Conservation (phyloP, 2,797 vertebrate species). For the Lepus townsendii region DNA sequence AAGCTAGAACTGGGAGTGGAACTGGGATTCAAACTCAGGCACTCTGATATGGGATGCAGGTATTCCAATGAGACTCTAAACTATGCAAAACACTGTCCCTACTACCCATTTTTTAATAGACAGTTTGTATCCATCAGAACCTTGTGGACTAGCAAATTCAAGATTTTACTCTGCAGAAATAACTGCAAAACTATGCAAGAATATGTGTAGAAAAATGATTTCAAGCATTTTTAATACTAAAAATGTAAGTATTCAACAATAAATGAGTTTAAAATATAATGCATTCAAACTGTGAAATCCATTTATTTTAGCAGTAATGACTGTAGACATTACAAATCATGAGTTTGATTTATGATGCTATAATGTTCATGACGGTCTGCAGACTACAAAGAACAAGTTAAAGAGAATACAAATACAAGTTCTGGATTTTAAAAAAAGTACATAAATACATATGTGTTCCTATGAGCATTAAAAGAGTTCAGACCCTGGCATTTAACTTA, state of each 20-base stretch:
- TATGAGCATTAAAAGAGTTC: not conserved
- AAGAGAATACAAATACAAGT: constrained; percentile 41
- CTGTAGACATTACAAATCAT: not conserved
- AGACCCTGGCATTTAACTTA: too few relatives aligned
- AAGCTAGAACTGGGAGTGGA: too few relatives aligned
- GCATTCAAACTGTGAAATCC: not conserved
- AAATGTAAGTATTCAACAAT: not conserved
- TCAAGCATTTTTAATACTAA: not conserved
- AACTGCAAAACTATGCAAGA: not conserved
- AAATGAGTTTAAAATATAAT: constrained; percentile 5
- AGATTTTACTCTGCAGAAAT: not conserved
- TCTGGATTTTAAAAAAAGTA: not conserved
- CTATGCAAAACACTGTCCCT: too few relatives aligned
- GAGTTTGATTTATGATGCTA: not conserved
- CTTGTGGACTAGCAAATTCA: not conserved
- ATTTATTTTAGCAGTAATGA: too few relatives aligned
- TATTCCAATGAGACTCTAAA: too few relatives aligned
- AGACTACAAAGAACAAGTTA: not conserved
- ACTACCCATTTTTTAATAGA: not conserved
- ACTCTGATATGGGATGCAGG: too few relatives aligned
- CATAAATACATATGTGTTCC: not conserved
- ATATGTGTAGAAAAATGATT: not conserved
- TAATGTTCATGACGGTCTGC: not conserved
- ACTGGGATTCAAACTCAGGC: too few relatives aligned
- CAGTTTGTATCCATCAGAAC: not conserved